Percentiles rank a stretch among this genome's conserved stretches.
Evolutionary conservation across 2,113 vertebrate species (phyloP).

Genomic region (Danionella cerebrum): DNA sequence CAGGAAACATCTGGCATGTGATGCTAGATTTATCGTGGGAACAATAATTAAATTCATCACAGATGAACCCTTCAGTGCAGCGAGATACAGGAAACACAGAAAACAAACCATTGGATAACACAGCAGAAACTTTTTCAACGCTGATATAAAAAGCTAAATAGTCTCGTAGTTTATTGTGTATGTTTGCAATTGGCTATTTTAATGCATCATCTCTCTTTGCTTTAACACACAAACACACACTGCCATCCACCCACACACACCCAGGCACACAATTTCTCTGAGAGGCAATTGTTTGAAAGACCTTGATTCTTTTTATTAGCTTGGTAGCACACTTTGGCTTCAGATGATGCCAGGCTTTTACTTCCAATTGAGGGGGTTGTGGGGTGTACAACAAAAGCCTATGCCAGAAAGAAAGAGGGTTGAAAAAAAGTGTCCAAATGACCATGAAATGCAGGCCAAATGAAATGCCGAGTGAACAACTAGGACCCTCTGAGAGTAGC

Average conservation of each 20-base stretch:
- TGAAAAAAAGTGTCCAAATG: constrained; percentile 41
- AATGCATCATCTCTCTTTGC: not conserved
- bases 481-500: constrained; percentile 26
- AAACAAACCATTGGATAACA: constrained; percentile 11
- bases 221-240: not conserved
- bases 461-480: constrained; percentile 44
- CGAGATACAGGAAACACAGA: constrained; percentile 6
- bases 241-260: not conserved
- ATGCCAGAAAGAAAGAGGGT: constrained; percentile 23
- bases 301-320: constrained; percentile 42
- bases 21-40: constrained; percentile 55
- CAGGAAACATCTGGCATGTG: constrained; percentile 62
- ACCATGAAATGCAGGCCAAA: constrained; percentile 44
- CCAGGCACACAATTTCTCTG: not conserved
- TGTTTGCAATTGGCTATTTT: not conserved
- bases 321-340: constrained; percentile 30
- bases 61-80: constrained; percentile 25
- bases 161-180: not conserved
- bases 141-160: not conserved
- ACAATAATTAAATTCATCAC: constrained; percentile 31
- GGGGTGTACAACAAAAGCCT: constrained; percentile 40
- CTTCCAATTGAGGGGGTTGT: constrained; percentile 31
- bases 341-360: constrained; percentile 39
- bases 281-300: constrained; percentile 35
- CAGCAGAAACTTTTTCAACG: constrained; percentile 2